Evolutionary conservation across 2,888 invertebrate species (phyloP).

Genomic region (Bruchidius siliquastri): DNA sequence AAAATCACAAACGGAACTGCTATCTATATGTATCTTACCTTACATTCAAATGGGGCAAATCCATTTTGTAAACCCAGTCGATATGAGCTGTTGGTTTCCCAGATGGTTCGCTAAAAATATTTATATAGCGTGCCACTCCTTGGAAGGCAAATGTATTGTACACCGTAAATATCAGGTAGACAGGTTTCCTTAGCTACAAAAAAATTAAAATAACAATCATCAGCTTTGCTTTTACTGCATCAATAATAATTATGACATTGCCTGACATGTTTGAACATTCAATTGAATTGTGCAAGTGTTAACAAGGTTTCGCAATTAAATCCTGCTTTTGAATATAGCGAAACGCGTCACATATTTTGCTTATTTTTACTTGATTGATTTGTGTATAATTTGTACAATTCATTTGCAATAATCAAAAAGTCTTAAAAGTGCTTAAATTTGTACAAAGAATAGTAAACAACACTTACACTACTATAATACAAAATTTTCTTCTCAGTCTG

Average conservation of each 20-base stretch:
- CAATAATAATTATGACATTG: too few species aligned
- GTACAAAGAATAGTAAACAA: conserved; percentile 10
- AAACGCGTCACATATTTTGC: too few species aligned
- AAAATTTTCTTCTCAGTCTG: conserved; percentile 59
- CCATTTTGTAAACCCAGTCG: conserved; percentile 16
- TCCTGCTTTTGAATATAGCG: too few species aligned
- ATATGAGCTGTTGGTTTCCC: conserved; percentile 23
- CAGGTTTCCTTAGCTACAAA: conserved; percentile 43
- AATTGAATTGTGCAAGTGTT: too few species aligned
- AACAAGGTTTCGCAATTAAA: too few species aligned
- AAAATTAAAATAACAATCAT: conserved; percentile 10
- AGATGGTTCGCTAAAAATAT: conserved; percentile 9
- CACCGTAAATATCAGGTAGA: conserved; percentile 52
- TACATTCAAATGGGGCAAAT: conserved; percentile 20
- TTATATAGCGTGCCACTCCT: conserved; percentile 22
- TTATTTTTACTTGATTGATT: too few species aligned
- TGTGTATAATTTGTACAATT: too few species aligned
- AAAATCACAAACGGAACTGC: too few species aligned
- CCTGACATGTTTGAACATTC: too few species aligned
- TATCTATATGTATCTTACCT: conserved; percentile 26
- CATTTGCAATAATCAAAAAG: too few species aligned
- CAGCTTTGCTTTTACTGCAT: background rate
- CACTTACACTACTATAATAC: conserved; percentile 54
- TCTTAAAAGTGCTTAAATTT: too few species aligned
- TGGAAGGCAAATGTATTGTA: conserved; percentile 41